Evolutionary conservation across 2,797 vertebrate genomes (phyloP).

Genomic region (Falco peregrinus): DNA sequence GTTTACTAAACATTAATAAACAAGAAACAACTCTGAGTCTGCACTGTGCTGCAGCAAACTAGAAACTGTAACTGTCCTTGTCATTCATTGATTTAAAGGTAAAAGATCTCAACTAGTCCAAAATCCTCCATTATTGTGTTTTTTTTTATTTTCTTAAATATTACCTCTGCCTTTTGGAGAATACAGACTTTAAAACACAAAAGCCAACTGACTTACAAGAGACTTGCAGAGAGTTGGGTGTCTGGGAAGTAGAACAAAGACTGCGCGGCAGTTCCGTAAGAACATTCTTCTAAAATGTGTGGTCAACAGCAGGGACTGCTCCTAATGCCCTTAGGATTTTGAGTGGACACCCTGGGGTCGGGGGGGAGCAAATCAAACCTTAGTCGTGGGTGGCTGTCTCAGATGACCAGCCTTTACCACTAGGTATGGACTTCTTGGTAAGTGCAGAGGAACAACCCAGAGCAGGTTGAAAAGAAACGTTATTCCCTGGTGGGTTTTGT

Average conservation of each 20-base stretch:
- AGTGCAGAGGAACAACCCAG: background rate
- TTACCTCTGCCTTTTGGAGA: background rate
- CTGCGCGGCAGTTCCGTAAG: background rate
- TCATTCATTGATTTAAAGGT: background rate
- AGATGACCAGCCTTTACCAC: background rate
- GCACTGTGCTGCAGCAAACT: background rate
- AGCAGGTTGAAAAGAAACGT: accelerated
- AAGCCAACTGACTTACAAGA: accelerated
- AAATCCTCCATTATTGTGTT: background rate
- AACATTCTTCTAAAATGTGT: background rate
- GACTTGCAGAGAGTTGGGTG: accelerated
- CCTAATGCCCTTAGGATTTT: accelerated
- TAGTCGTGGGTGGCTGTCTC: accelerated
- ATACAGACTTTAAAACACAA: background rate
- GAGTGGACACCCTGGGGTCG: accelerated
- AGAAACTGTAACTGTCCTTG: background rate
- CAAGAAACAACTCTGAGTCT: background rate
- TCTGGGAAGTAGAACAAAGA: accelerated
- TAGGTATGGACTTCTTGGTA: accelerated
- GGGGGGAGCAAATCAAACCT: background rate
- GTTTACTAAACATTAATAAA: background rate
- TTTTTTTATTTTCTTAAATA: background rate
- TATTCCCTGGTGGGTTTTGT: background rate
- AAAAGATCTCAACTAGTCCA: background rate
- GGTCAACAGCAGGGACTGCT: background rate